Evolutionary conservation across 2,888 invertebrate species (phyloP).

Genomic region (Diplolepis rosae): DNA sequence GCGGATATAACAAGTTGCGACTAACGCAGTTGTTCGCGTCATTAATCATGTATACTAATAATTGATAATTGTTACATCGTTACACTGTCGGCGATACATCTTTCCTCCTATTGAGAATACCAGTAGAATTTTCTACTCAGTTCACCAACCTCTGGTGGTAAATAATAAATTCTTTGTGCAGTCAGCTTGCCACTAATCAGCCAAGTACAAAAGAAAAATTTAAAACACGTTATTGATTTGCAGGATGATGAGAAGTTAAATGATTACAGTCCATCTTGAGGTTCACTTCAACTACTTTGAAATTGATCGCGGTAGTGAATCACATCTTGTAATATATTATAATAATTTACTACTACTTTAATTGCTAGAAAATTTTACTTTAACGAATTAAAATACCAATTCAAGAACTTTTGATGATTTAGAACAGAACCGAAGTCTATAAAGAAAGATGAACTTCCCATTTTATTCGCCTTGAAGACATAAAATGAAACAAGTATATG

Average conservation of each 20-base stretch:
- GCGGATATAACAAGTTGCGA: constrained; percentile 8
- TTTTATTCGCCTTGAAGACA: background rate
- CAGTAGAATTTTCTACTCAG: background rate
- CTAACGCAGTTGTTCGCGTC: background rate
- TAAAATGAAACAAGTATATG: background rate
- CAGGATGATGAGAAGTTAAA: background rate
- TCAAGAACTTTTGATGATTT: no score
- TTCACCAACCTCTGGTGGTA: background rate
- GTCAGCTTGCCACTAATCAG: background rate
- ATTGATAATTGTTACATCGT: constrained; percentile 8
- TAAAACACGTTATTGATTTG: background rate
- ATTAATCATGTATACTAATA: constrained; percentile 18
- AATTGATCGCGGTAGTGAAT: background rate
- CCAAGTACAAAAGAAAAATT: background rate
- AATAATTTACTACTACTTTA: background rate
- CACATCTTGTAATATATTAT: background rate
- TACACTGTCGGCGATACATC: constrained; percentile 15
- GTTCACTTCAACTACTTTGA: background rate
- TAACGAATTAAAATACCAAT: no score
- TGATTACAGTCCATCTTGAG: background rate
- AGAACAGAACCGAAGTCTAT: no score
- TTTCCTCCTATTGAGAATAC: background rate
- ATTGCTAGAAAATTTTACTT: no score
- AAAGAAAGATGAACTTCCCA: background rate
- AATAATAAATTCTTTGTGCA: background rate